phyloP scores from a whole-genome alignment of 2,797 vertebrate genomes.

The Aselliscus stoliczkanus region DNA sequence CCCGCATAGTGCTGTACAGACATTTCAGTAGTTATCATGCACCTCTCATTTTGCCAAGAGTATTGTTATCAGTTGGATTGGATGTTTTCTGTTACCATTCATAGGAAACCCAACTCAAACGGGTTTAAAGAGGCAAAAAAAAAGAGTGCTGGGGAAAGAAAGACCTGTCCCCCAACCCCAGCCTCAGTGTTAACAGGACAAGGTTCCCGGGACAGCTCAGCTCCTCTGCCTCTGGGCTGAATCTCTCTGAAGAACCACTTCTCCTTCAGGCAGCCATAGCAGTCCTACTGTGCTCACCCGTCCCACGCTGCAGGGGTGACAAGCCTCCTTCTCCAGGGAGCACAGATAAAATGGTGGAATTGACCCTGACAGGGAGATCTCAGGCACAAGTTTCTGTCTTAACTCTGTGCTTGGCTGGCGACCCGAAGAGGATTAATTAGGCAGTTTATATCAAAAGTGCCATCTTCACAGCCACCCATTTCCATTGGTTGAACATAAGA shows the following conservation, averaged over 20 bases:
- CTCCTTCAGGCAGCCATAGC: no score
- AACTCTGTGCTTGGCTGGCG: accelerated
- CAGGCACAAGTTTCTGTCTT: neutral
- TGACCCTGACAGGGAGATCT: neutral
- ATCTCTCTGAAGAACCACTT: accelerated
- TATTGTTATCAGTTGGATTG: no score
- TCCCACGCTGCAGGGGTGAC: neutral
- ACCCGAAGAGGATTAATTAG: no score
- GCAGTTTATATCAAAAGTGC: no score
- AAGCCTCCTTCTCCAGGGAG: no score
- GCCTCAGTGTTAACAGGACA: neutral
- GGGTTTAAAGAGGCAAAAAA: neutral
- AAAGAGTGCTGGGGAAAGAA: neutral
- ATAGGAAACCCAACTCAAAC: neutral
- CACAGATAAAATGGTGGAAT: accelerated
- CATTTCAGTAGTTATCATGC: neutral
- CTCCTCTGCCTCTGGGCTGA: accelerated
- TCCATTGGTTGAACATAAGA: accelerated
- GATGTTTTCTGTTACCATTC: neutral
- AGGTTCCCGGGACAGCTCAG: accelerated
- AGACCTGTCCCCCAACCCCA: accelerated
- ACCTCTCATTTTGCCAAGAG: neutral
- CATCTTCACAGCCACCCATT: accelerated
- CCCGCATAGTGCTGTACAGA: neutral
- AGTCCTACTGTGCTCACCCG: no score